These are phyloP conservation scores for Acanthopleura granulata DNA, from an alignment of 2,888 invertebrate species.

Conservation along the genomic window DNA sequence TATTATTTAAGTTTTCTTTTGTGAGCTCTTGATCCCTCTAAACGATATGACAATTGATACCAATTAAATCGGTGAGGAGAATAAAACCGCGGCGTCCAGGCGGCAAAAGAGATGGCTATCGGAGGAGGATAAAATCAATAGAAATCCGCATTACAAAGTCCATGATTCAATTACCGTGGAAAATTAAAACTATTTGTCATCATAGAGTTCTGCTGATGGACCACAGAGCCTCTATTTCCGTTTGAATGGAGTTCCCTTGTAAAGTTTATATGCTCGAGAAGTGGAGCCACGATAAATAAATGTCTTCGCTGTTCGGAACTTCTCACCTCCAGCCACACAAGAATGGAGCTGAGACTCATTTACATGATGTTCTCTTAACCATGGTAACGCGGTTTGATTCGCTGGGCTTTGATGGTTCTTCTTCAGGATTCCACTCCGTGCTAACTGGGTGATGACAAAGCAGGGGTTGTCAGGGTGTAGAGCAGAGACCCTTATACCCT, in stretches of 20 bases:
- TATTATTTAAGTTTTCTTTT: too few relatives aligned
- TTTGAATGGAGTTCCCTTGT: slow-evolving; percentile 8
- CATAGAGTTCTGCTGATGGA: slow-evolving; percentile 14
- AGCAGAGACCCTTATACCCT: too few relatives aligned
- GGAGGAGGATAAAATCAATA: too few relatives aligned
- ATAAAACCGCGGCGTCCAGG: too few relatives aligned
- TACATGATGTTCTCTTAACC: slow-evolving; percentile 8
- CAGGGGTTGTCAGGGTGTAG: too few relatives aligned
- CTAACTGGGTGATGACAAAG: too few relatives aligned
- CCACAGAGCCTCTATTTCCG: background rate
- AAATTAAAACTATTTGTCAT: slow-evolving; percentile 20
- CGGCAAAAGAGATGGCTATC: too few relatives aligned
- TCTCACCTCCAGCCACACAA: background rate
- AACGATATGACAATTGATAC: too few relatives aligned
- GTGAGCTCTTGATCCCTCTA: too few relatives aligned
- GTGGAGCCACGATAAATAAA: background rate
- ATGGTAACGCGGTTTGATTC: slow-evolving; percentile 4
- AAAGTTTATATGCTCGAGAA: slow-evolving; percentile 3
- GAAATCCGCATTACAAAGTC: background rate
- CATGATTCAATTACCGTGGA: slow-evolving; percentile 15
- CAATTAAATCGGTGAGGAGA: too few relatives aligned
- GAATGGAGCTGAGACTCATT: background rate
- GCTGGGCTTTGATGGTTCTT: background rate
- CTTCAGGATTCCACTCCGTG: too few relatives aligned
- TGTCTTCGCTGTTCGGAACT: background rate